These are phyloP conservation scores for Xenus cinereus DNA, from an alignment of 2,113 vertebrate genomes.

Conservation along the genomic window DNA sequence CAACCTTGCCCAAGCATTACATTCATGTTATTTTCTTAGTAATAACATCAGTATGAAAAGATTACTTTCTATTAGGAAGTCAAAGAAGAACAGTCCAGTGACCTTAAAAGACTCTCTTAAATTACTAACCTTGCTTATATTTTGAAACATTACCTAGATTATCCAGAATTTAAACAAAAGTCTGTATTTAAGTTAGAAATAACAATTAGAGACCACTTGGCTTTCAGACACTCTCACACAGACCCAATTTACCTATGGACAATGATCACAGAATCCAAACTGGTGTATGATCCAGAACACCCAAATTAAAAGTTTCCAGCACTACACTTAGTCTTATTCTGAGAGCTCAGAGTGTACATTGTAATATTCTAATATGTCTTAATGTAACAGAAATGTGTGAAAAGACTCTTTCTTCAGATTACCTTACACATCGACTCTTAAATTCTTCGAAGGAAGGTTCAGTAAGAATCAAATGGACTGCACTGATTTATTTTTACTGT, in stretches of 20 bases:
- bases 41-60: neutral
- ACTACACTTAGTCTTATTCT: neutral
- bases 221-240: neutral
- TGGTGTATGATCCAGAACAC: neutral
- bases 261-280: neutral
- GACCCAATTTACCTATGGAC: neutral
- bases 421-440: neutral
- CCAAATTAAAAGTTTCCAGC: neutral
- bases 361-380: neutral
- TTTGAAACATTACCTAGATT: neutral
- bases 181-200: neutral
- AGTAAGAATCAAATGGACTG: neutral
- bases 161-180: neutral
- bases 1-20: neutral
- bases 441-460: neutral
- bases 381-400: neutral
- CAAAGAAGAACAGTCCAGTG: neutral
- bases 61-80: neutral
- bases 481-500: neutral
- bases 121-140: neutral
- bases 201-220: neutral
- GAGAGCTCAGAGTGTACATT: neutral
- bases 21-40: neutral
- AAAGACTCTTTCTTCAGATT: neutral
- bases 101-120: neutral